Conservation (phyloP, 2,113 vertebrate species). For the Macrotis lagotis region DNA sequence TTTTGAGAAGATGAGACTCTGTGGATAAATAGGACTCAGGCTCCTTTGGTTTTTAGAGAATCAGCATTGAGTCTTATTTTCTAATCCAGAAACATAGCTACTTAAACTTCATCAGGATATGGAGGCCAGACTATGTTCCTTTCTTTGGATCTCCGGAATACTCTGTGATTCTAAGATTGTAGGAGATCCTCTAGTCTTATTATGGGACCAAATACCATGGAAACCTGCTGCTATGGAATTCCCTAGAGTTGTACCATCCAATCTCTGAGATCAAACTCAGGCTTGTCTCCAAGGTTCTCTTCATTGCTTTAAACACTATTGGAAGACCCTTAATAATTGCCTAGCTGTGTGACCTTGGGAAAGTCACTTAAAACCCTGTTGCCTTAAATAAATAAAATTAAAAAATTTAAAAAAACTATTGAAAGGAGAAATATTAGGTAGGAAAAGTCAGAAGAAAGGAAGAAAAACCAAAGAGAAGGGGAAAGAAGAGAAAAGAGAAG, state of each 20-base stretch:
- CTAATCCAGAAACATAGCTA: background rate
- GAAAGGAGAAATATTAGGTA: slow-evolving; percentile 2
- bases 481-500: background rate
- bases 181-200: slow-evolving; percentile 30
- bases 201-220: slow-evolving; percentile 69
- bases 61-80: background rate
- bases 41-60: background rate
- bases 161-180: background rate
- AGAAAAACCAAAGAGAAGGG: background rate
- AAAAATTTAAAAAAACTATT: no score
- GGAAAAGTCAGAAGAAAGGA: background rate
- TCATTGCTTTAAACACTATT: background rate
- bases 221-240: slow-evolving; percentile 71
- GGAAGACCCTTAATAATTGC: no score
- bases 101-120: no score
- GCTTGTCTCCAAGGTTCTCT: slow-evolving; percentile 58
- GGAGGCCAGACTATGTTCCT: background rate
- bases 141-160: background rate
- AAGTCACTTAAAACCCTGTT: no score
- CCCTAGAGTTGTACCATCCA: slow-evolving; percentile 39
- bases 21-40: background rate
- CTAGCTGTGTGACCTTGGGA: no score
- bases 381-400: no score
- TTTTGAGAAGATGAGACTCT: slow-evolving; percentile 12
- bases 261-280: slow-evolving; percentile 62